phyloP scores from a whole-genome alignment of 2,797 vertebrate species.

The Cottoperca gobio region DNA sequence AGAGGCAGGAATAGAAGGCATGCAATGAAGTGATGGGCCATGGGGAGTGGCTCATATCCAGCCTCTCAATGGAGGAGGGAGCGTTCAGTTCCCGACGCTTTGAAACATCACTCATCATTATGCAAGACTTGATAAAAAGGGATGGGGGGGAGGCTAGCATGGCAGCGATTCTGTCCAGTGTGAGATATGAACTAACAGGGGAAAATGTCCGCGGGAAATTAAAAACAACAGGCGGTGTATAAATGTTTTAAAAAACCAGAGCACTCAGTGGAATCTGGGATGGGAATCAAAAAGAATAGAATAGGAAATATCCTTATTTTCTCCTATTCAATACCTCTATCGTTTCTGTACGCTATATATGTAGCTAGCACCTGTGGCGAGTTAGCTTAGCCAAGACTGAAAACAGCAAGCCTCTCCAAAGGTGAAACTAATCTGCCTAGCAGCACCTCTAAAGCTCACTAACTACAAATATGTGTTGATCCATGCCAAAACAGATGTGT shows the following conservation, averaged over 20 bases:
- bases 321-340: background rate
- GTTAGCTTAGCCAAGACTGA: background rate
- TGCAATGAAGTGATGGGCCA: slow-evolving; percentile 41
- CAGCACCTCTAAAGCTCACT: background rate
- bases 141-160: background rate
- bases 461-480: background rate
- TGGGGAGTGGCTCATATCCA: slow-evolving; percentile 39
- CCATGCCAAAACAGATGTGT: background rate
- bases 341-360: background rate
- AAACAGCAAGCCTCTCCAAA: background rate
- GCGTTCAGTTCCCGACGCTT: slow-evolving; percentile 38
- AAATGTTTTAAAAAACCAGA: background rate
- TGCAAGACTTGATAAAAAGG: slow-evolving; percentile 18
- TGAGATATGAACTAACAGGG: slow-evolving; percentile 5
- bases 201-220: background rate
- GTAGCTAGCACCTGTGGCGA: background rate
- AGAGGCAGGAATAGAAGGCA: slow-evolving; percentile 37
- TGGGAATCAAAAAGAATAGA: background rate
- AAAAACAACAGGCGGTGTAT: background rate
- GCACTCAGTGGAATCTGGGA: background rate
- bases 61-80: slow-evolving; percentile 26
- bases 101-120: slow-evolving; percentile 55
- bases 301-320: background rate
- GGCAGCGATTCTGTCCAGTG: slow-evolving; percentile 1
- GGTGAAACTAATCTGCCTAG: background rate